Percentiles rank a stretch among this genome's conserved stretches.
Evolutionary conservation across 2,113 vertebrate genomes (phyloP).

Genomic region (Microtus richardsoni): DNA sequence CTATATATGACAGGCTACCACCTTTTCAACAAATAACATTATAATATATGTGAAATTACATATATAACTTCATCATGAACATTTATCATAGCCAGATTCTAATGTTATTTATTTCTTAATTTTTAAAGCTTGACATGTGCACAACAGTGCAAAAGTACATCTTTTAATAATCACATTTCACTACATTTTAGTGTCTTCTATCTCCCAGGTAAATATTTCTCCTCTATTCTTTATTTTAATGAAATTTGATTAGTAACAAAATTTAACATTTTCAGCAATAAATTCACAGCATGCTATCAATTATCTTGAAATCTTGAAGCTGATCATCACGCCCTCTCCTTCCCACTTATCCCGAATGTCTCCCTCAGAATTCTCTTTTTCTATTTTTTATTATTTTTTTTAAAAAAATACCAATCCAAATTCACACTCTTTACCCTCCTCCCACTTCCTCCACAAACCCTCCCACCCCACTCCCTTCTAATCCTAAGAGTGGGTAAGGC

Average conservation of each 20-base stretch:
- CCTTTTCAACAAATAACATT: too few relatives aligned
- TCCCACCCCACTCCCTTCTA: too few relatives aligned
- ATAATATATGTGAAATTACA: too few relatives aligned
- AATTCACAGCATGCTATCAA: constrained; percentile 39
- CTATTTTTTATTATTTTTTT: too few relatives aligned
- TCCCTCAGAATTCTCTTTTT: constrained; percentile 61
- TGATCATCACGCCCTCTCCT: not conserved
- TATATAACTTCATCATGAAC: too few relatives aligned
- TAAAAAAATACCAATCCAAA: too few relatives aligned
- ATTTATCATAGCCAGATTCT: too few relatives aligned
- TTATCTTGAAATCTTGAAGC: constrained; percentile 45
- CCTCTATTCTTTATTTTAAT: constrained; percentile 17
- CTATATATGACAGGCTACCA: too few relatives aligned
- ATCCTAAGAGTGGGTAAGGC: too few relatives aligned
- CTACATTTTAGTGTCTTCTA: constrained; percentile 52
- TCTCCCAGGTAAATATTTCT: constrained; percentile 37
- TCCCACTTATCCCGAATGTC: constrained; percentile 33
- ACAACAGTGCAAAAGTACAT: not conserved
- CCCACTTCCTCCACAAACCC: too few relatives aligned
- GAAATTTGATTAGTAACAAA: constrained; percentile 50
- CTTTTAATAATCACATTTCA: constrained; percentile 41
- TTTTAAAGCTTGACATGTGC: not conserved
- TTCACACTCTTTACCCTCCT: too few relatives aligned
- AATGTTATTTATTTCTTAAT: too few relatives aligned
- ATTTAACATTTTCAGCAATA: constrained; percentile 53